Evolutionary conservation across 2,797 vertebrate species (phyloP).

Genomic region (Lepilemur septentrionalis): DNA sequence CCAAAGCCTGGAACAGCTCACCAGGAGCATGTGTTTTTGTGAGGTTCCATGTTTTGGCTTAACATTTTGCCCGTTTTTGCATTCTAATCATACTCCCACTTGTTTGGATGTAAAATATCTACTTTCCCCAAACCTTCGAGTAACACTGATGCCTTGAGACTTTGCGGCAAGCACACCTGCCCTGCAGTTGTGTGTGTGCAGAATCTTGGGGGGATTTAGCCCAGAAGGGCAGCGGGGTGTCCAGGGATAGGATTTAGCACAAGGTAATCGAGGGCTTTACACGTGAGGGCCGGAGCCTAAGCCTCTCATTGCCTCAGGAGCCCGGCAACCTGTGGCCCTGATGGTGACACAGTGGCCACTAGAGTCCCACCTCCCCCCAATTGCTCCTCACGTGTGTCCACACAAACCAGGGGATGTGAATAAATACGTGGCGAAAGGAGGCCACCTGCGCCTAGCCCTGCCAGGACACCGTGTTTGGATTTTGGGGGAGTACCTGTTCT

Average conservation of each 20-base stretch:
- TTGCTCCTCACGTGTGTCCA: not conserved
- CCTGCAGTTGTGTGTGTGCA: not conserved
- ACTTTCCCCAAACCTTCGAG: not conserved
- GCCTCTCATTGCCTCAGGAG: not conserved
- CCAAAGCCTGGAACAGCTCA: too few relatives aligned
- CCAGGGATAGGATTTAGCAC: not conserved
- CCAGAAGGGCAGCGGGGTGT: not conserved
- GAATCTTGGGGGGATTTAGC: fast-evolving
- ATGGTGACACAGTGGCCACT: not conserved
- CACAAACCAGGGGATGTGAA: not conserved
- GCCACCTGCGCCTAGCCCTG: not conserved
- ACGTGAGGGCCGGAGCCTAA: fast-evolving
- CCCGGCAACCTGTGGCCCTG: not conserved
- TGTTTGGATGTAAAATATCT: not conserved
- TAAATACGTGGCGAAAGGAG: not conserved
- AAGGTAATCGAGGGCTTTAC: fast-evolving
- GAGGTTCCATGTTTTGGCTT: not conserved
- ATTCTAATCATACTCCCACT: not conserved
- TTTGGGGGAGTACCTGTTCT: not conserved
- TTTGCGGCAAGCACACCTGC: fast-evolving
- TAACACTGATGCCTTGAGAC: too few relatives aligned
- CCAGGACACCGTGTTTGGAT: not conserved
- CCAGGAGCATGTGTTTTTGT: not conserved
- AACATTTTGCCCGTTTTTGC: not conserved
- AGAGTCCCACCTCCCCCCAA: not conserved